Conservation (phyloP, 2,888 invertebrate genomes). For the Lydus trimaculatus region DNA sequence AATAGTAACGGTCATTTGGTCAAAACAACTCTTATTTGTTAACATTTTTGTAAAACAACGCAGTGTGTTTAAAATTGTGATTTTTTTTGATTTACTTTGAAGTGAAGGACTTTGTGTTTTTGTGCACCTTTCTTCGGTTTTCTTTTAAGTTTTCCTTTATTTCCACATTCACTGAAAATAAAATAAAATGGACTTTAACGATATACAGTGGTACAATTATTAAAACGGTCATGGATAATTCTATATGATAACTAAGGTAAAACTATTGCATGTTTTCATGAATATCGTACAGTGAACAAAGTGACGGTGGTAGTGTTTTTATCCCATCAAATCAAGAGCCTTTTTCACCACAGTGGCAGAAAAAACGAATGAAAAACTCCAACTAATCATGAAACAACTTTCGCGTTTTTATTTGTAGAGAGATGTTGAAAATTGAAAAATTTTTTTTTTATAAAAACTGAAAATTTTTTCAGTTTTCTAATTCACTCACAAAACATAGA, state of each 20-base stretch:
- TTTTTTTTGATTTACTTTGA: not conserved
- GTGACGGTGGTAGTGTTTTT: not conserved
- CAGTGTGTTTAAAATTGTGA: not conserved
- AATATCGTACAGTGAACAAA: not conserved
- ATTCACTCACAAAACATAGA: not conserved
- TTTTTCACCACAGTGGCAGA: not conserved
- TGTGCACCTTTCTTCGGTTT: not conserved
- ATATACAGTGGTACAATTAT: slow-evolving; percentile 15
- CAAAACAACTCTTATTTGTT: not conserved
- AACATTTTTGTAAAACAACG: not conserved
- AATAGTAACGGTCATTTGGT: not conserved
- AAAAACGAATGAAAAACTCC: not conserved
- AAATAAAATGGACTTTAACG: slow-evolving; percentile 31
- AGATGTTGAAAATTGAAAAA: not conserved
- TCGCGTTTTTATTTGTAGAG: not conserved
- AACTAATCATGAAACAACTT: not conserved
- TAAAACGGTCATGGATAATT: slow-evolving; percentile 33
- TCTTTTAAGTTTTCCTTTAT: not conserved
- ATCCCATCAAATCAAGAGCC: not conserved
- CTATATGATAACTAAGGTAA: slow-evolving; percentile 38
- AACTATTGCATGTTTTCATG: slow-evolving; percentile 22
- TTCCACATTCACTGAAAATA: not conserved
- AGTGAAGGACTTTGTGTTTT: not conserved
- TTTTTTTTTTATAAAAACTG: too few species aligned
- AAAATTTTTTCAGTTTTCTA: not conserved